phyloP scores from a whole-genome alignment of 2,888 invertebrate genomes.

The Diloba caeruleocephala region DNA sequence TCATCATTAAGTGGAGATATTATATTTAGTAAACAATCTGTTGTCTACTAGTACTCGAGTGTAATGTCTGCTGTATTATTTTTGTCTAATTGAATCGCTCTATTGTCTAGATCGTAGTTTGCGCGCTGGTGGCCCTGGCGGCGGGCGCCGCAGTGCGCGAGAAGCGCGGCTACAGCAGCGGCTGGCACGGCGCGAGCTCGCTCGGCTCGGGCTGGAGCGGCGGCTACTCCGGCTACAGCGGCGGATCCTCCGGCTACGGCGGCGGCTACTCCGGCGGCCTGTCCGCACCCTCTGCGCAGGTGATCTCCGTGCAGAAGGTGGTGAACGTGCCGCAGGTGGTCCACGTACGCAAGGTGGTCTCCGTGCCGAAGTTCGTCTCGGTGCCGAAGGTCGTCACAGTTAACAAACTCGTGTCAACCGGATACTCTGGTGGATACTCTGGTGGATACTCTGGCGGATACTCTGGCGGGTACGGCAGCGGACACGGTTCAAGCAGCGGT shows the following conservation, averaged over 20 bases:
- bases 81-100: too few species aligned
- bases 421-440: conserved; percentile 25
- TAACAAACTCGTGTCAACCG: conserved; percentile 68
- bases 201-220: conserved; percentile 4
- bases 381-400: conserved; percentile 72
- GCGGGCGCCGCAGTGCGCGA: conserved; percentile 36
- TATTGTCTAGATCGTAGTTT: conserved; percentile 26
- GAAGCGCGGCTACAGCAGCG: conserved; percentile 42
- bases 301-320: conserved; percentile 66
- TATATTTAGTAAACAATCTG: too few species aligned
- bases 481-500: conserved; percentile 31
- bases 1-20: too few species aligned
- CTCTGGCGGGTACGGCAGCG: conserved; percentile 28
- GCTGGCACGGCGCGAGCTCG: conserved; percentile 8
- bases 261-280: conserved; percentile 17
- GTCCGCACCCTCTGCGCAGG: conserved; percentile 51
- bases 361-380: conserved; percentile 67
- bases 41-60: too few species aligned
- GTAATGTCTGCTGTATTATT: too few species aligned
- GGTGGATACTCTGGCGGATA: conserved; percentile 26
- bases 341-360: conserved; percentile 64
- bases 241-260: conserved; percentile 4
- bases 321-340: conserved; percentile 68
- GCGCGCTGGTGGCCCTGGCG: conserved; percentile 39
- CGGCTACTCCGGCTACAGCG: conserved; percentile 12